Base-by-base conservation (phyloP, 2,888 invertebrate species). In the Rhagium mordax region DNA sequence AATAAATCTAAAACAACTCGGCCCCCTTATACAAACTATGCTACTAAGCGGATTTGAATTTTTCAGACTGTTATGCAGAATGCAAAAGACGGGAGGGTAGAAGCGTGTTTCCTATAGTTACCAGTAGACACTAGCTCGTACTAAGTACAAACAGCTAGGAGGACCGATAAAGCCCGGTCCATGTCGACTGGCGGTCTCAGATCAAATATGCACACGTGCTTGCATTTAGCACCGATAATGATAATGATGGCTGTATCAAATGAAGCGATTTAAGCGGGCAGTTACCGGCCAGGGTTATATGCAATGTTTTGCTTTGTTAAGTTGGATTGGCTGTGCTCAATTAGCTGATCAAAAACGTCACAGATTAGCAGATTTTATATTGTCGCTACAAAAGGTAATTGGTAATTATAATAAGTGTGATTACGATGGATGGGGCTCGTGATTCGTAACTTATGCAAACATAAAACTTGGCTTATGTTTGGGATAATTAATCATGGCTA, bases 21-120 rank as follows among this genome's bases (percentile, higher is more conserved):
- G 29, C 53, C 65, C 65, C 20, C 18, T 51, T 41, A 53, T 8
- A 55, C 27, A 65, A 65, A 53, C 53, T 16, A 21, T 29, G 53
- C 55, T 21, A n/a, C 21, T 80, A 80, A 80, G 80, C 80, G 76
- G 80, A 78, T 80, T 80, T 78, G 74, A 74, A 79, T 80, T 78
- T 78, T 78, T 79, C 74, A 66, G 74, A 74, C 72, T 74, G 62
- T 67, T 60, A 74, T 74, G 74, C 69, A 75, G 68, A 72, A 72
- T 68, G 65, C 69, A 27, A 51, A 66, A 65, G 72, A 72, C 68
- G 66, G 67, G 72, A 60, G 77, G 76, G 66, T 68, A 29, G 72
- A 64, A 62, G 72, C 59, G 24, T 62, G 74, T 77, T 71, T 72
- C 73, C 71, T 75, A n/a, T n/a, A 72, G 77, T 71, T 72, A 77